Percentiles rank a stretch among this genome's conserved stretches.
Evolutionary conservation across 2,888 invertebrate species (phyloP).

Genomic region (Erebia ligea): DNA sequence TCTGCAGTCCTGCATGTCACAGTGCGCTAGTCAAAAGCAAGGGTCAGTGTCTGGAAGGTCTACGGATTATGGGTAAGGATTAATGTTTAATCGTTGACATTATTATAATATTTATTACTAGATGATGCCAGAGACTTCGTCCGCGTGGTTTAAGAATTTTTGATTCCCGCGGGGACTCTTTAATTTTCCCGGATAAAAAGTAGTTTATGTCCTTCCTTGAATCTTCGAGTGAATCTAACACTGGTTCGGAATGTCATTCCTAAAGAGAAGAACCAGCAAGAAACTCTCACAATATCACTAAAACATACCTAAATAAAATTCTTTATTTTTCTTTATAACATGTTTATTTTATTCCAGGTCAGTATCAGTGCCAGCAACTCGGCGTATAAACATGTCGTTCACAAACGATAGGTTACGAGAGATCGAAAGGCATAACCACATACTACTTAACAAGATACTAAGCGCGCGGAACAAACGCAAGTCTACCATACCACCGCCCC

Average conservation of each 20-base stretch:
- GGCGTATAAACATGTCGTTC: conserved; percentile 80
- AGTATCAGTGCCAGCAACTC: conserved; percentile 56
- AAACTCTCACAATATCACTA: no score
- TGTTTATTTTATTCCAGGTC: conserved; percentile 67
- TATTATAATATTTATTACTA: no score
- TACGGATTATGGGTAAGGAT: conserved; percentile 65
- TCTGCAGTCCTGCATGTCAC: conserved; percentile 55
- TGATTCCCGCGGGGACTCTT: no score
- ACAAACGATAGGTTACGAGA: conserved; percentile 83
- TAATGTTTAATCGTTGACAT: background rate
- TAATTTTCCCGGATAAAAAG: no score
- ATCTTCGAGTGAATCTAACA: no score
- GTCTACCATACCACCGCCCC: conserved; percentile 60
- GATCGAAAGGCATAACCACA: conserved; percentile 84
- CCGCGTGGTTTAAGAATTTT: background rate
- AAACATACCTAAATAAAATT: background rate
- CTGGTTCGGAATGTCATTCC: no score
- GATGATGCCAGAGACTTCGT: background rate
- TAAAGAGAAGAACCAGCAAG: no score
- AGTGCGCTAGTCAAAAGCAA: conserved; percentile 50
- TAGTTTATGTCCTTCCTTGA: no score
- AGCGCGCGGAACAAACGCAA: conserved; percentile 67
- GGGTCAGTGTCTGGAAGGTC: conserved; percentile 65
- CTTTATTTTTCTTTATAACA: background rate
- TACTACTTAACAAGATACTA: conserved; percentile 82